Base-by-base conservation (phyloP, 2,797 vertebrate species). In the Chiroxiphia lanceolata region DNA sequence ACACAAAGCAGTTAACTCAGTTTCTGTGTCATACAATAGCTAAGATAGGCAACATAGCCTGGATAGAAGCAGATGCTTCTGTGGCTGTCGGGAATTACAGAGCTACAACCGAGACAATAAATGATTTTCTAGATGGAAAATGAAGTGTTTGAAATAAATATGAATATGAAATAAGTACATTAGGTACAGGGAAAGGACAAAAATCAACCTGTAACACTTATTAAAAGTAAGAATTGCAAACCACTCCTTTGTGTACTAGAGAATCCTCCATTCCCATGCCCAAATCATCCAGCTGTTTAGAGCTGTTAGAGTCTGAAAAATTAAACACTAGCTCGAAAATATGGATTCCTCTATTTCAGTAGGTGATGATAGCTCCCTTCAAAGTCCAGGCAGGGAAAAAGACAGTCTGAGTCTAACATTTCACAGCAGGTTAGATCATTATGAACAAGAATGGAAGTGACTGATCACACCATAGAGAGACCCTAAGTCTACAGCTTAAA, bases 341-440 rank as follows among this genome's bases (percentile, higher is more conserved):
- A 40, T 12, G 15, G 7, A 33, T 3, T 27, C 44, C 18, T 26
- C 3, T 59, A 5, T 44, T 91, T 80, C 14, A 83, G 38, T 9
- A 85, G 27, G 8, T 48, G 76, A 67, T 22, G 22, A 36, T 36
- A 34, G 33, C 29, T 40, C 17, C 34, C 44, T 89, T 63, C 51
- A 84, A 85, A 82, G 68, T 20, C 33, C 16, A 40, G 22, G 11
- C n/a, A 51, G n/a, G 27, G 42, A 10, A 36, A 40, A 63, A 74
- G 19, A 11, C 38, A 34, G 65, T 0, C 5, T 3, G 29, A 47
- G 8, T 19, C n/a, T 27, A 6, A 33, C 2, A 0, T 0, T 9
- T 25, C 44, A n/a, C 59, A 74, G 64, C 29, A 36, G 38, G 31
- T 29, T 38, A 78, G 29, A 17, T 63, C 59, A 13, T 44, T 33